Evolutionary conservation across 2,797 vertebrate species (phyloP), one percentile per base, ranked within the genome.

Genomic region (Ptychadena robeensis): DNA sequence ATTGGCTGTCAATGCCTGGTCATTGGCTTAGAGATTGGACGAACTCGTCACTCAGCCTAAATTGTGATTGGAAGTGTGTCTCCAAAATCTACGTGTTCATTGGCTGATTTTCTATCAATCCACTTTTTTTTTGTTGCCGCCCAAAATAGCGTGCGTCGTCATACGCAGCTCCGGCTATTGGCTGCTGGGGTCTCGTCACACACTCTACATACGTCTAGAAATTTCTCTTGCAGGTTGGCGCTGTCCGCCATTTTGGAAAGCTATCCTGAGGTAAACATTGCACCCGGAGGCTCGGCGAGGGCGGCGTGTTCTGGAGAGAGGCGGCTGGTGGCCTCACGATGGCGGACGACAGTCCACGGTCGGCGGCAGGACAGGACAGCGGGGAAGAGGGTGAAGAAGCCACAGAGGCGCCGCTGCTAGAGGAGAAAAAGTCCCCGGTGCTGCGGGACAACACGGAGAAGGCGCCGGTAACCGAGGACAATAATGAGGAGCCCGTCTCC

Each of bases 341-440:
- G 82, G 82, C 77, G 57, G 82, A 80, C 30, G 59, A 35, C 14
- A 70, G 73, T 9, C 65, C 72, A 73, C 65, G 38, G 44, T n/a
- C 80, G 35, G 77, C 28, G 9, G 57, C 71, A n/a, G 85, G 76
- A 59, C 80, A 80, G 73, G 85, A 85, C 87, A 87, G 87, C 70
- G 88, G 91, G 85, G 90, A 88, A 82, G 91, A 89, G 88, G 90
- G 88, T 85, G 90, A 89, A 74, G 90, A 88, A 69, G 90, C 88
- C 67, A 90, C 89, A 87, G 90, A 90, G 86, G 88, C 89, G 83
- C 86, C 87, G 22, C 85, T 78, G 44, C 88, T 88, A 86, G 86
- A 86, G 22, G 63, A 4, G 3, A 18, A 2, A 1, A 18, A 48
- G 15, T n/a, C 31, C 22, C 87, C 86, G 88, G 86, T 89, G 88